Conservation (phyloP, 1,140 invertebrate species). For the Solenopsis invicta region DNA sequence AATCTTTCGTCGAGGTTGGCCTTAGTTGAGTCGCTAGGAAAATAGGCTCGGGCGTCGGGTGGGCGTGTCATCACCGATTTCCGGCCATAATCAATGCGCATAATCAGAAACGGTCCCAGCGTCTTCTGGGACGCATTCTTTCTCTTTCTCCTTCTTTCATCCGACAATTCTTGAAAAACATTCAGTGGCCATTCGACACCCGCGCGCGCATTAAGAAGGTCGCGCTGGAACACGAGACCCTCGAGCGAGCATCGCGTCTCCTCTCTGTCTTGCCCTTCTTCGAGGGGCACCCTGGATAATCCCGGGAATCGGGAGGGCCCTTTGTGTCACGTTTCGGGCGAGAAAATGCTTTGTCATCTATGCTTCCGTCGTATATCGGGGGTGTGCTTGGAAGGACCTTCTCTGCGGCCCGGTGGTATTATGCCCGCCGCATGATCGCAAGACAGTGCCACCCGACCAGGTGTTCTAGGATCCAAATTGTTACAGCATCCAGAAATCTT, state of each 20-base stretch:
- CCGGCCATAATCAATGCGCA: constrained; percentile 67
- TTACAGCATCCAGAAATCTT: constrained; percentile 83
- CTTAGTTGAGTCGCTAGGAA: constrained; percentile 13
- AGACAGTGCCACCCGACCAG: constrained; percentile 81
- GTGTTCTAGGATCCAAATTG: constrained; percentile 79
- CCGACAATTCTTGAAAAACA: constrained; percentile 31
- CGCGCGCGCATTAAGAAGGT: constrained; percentile 29
- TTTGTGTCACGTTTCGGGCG: constrained; percentile 77
- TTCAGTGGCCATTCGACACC: constrained; percentile 61
- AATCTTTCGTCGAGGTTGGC: not conserved
- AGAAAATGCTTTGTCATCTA: constrained; percentile 84
- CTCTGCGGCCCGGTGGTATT: constrained; percentile 67
- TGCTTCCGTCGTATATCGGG: constrained; percentile 81
- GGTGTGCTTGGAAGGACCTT: constrained; percentile 77
- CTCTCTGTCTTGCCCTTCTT: constrained; percentile 44
- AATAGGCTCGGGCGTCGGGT: constrained; percentile 37
- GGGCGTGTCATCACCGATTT: constrained; percentile 69
- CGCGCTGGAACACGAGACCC: constrained; percentile 39
- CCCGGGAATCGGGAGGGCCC: constrained; percentile 75
- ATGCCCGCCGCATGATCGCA: constrained; percentile 70
- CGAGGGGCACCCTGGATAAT: constrained; percentile 72
- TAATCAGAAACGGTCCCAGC: constrained; percentile 77
- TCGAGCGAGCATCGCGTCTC: constrained; percentile 41
- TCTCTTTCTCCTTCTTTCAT: not conserved
- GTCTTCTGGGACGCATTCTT: not conserved